These are phyloP conservation scores for Ptilorrhoa leucosticta DNA, from an alignment of 2,113 vertebrate species.

Conservation along the genomic window DNA sequence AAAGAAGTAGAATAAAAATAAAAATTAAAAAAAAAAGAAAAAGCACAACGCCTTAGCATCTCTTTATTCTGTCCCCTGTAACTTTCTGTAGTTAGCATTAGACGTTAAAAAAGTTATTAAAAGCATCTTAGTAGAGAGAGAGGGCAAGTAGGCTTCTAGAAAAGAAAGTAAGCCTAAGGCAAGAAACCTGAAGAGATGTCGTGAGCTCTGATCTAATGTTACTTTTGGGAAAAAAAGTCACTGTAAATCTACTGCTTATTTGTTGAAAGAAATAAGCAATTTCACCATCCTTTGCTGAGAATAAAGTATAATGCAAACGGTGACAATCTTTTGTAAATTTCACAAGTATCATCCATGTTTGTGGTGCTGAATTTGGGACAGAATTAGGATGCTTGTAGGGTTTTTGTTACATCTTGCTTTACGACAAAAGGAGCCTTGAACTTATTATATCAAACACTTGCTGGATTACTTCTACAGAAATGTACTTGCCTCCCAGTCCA, in stretches of 20 bases:
- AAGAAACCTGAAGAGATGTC: background rate
- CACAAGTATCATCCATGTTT: background rate
- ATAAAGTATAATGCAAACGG: background rate
- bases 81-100: background rate
- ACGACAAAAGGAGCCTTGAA: background rate
- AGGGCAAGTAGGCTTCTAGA: background rate
- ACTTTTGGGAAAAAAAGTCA: background rate
- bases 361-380: background rate
- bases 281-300: background rate
- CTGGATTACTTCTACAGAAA: background rate
- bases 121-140: background rate
- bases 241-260: background rate
- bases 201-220: background rate
- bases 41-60: rapidly evolving
- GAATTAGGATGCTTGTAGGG: background rate
- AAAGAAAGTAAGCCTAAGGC: background rate
- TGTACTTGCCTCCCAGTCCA: background rate
- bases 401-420: background rate
- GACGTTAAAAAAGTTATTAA: background rate
- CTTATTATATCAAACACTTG: background rate
- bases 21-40: background rate
- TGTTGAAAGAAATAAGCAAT: background rate
- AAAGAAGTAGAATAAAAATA: background rate
- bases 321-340: background rate
- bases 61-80: background rate